A percentile compares a stretch with the other conserved stretches of the same genome.
These are phyloP conservation scores for Hiodon tergisus DNA, from an alignment of 2,113 vertebrate species.

Conservation along the genomic window DNA sequence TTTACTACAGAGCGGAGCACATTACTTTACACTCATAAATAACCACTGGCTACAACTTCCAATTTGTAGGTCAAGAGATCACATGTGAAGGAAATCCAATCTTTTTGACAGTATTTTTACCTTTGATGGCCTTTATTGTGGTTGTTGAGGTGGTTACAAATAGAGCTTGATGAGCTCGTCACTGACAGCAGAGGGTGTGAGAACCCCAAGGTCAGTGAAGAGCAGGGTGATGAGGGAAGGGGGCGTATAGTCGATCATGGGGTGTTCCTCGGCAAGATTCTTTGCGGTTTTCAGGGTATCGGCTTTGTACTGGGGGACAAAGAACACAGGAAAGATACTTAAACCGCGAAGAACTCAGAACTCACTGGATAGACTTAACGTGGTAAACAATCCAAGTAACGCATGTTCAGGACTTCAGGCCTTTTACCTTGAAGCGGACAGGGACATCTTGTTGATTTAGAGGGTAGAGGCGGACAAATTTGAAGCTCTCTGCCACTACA, in stretches of 20 bases:
- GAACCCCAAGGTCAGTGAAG: conserved; percentile 90
- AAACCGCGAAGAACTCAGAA: background rate
- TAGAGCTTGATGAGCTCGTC: conserved; percentile 98
- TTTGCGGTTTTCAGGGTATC: conserved; percentile 70
- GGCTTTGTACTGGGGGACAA: conserved; percentile 79
- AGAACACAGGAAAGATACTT: background rate
- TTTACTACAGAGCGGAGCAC: no score
- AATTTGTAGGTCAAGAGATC: background rate
- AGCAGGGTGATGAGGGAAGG: conserved; percentile 90
- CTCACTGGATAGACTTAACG: background rate
- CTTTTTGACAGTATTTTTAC: background rate
- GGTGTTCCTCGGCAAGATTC: conserved; percentile 81
- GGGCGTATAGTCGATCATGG: conserved; percentile 89
- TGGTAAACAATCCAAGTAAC: background rate
- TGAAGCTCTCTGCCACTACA: conserved; percentile 95
- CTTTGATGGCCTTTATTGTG: conserved; percentile 17
- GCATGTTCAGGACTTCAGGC: background rate
- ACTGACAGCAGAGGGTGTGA: conserved; percentile 91
- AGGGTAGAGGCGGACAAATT: conserved; percentile 92
- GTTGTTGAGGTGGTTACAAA: conserved; percentile 56
- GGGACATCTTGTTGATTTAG: conserved; percentile 94
- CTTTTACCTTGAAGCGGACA: conserved; percentile 85
- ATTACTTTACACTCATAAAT: no score
- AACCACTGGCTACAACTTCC: no score
- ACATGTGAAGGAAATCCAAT: background rate